Evolutionary conservation across 53 echinoderm and acorn worm species (phyloP), one percentile per base, ranked within the genome.

Genomic region (Patiria pectinifera): DNA sequence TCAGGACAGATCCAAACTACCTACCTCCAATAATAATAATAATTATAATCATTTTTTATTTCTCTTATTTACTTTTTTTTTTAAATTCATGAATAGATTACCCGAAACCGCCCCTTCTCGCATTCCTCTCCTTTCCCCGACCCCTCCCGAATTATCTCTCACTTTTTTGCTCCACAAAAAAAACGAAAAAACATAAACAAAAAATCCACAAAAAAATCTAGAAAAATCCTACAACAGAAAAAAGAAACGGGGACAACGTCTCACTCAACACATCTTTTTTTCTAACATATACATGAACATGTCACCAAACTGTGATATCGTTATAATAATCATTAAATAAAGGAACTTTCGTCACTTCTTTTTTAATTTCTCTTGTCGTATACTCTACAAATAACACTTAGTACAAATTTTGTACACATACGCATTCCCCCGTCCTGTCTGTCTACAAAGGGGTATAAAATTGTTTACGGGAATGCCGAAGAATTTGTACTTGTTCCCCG

Each of bases 391-490:
- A 80, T 69, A 90, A 90, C 90, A 90, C 90, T 80, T 80, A 90
- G 90, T 93, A 93, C 93, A 93, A 93, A 93, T 59, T 87, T 87
- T 93, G 82, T 93, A 93, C 93, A 91, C 82, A 87, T 69, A 71
- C 87, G 85, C 82, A 87, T 87, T 82, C 93, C 93, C 88, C 82
- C 82, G 87, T 86, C 81, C 61, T 69, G 87, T 93, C 82, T 87
- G 88, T 93, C 60, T 71, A 93, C 82, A 92, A 80, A 86, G 88
- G 93, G 93, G 82, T 93, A 93, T 79, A 93, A 93, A 93, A 93
- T 80, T 81, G 90, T 90, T 89, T 16, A 90, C 70, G 81, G 90
- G 90, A 90, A 90, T 90, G 90, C 90, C 90, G 45, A 80, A 80
- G 81, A 80, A 60, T 90, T n/a, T 6, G 5, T 53, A 62, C 90